phyloP scores from a whole-genome alignment of 2,888 invertebrate species.

The Buathra laborator region DNA sequence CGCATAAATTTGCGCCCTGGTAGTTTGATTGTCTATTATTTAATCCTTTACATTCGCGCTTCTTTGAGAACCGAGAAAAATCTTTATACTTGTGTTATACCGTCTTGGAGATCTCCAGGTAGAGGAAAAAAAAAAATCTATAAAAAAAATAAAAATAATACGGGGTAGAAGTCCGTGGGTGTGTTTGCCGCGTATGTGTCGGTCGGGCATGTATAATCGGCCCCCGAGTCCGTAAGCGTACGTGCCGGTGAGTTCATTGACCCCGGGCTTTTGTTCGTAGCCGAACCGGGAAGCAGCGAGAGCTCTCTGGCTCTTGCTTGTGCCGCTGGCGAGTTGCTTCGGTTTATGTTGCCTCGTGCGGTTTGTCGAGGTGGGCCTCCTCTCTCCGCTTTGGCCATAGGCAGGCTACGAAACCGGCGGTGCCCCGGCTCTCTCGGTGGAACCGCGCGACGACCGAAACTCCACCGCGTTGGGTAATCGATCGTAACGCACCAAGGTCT shows the following conservation, averaged over 20 bases:
- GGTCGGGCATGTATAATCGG: conserved; percentile 61
- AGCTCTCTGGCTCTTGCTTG: conserved; percentile 18
- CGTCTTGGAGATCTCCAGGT: neutral
- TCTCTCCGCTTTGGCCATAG: conserved; percentile 37
- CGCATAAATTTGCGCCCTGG: neutral
- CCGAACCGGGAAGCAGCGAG: conserved; percentile 74
- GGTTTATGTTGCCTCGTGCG: conserved; percentile 25
- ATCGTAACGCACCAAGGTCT: conserved; percentile 81
- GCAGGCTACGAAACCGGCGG: conserved; percentile 57
- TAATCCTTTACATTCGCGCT: neutral
- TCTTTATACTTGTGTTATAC: neutral
- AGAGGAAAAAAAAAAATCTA: neutral
- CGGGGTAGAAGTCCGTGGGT: conserved; percentile 41
- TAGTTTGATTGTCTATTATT: conserved; percentile 3
- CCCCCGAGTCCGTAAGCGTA: conserved; percentile 34
- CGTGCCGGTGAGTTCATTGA: conserved; percentile 75
- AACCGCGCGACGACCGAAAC: conserved; percentile 68
- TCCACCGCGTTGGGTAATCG: conserved; percentile 79
- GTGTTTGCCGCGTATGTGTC: conserved; percentile 42
- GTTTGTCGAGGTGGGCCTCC: conserved; percentile 6
- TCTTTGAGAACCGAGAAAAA: neutral
- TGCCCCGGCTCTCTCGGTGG: conserved; percentile 16
- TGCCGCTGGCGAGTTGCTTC: conserved; percentile 2
- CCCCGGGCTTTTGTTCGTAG: conserved; percentile 81
- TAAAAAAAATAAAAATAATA: conserved; percentile 1